phyloP scores from a whole-genome alignment of 1,140 invertebrate genomes.

The Formica exsecta region DNA sequence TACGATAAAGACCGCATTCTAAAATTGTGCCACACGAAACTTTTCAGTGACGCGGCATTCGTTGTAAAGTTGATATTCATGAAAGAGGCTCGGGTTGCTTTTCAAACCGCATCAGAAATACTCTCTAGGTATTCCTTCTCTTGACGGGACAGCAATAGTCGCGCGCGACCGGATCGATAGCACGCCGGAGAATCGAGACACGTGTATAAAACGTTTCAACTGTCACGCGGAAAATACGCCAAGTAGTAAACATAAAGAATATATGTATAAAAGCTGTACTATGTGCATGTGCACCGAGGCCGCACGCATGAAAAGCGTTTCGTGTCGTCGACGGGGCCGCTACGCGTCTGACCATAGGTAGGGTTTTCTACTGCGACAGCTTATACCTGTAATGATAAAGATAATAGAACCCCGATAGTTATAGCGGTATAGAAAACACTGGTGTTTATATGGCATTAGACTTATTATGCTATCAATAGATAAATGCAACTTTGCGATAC shows the following conservation, averaged over 20 bases:
- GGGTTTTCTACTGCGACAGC: constrained; percentile 24
- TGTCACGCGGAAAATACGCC: constrained; percentile 44
- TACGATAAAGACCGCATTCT: background rate
- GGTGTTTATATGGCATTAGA: background rate
- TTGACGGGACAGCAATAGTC: constrained; percentile 16
- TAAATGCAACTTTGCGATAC: background rate
- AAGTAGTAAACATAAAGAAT: constrained; percentile 31
- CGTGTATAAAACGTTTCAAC: constrained; percentile 55
- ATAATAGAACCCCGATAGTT: background rate
- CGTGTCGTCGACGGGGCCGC: background rate
- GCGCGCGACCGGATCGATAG: constrained; percentile 58
- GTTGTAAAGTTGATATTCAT: constrained; percentile 37
- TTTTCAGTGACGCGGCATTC: constrained; percentile 33
- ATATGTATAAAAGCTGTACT: background rate
- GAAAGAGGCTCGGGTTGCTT: constrained; percentile 37
- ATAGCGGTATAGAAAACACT: background rate
- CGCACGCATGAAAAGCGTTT: constrained; percentile 18
- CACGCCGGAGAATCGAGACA: constrained; percentile 55
- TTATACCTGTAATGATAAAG: background rate
- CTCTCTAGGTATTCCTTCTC: constrained; percentile 48
- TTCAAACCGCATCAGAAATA: constrained; percentile 66
- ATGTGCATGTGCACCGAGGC: background rate
- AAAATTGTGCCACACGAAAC: background rate
- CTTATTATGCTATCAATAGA: background rate
- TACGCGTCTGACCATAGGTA: constrained; percentile 19